Conservation (phyloP, 2,888 invertebrate genomes). For the Apantesis nais region DNA sequence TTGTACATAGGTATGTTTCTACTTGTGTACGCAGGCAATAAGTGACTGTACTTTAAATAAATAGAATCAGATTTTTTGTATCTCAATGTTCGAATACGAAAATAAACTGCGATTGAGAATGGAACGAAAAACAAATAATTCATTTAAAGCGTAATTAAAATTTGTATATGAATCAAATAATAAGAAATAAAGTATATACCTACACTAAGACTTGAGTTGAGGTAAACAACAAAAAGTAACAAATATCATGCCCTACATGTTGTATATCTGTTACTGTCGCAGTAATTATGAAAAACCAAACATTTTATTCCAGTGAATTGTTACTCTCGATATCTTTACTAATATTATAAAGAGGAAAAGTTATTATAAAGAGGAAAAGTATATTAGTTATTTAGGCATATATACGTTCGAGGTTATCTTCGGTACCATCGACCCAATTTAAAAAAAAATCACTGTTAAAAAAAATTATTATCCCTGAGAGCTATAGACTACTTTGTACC, state of each 20-base stretch:
- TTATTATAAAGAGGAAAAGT: too few species aligned
- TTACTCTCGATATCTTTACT: too few species aligned
- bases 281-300: not conserved
- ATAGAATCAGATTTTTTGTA: not conserved
- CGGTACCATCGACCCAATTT: too few species aligned
- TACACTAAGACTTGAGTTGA: not conserved
- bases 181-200: not conserved
- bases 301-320: not conserved
- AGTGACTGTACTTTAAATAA: not conserved
- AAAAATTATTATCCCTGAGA: too few species aligned
- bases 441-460: too few species aligned
- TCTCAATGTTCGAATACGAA: not conserved
- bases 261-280: not conserved
- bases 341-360: too few species aligned
- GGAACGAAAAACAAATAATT: not conserved
- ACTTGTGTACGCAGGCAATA: constrained; percentile 32
- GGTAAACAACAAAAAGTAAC: too few species aligned
- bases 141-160: not conserved
- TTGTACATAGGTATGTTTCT: constrained; percentile 29
- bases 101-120: not conserved
- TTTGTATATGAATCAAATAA: too few species aligned
- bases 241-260: too few species aligned
- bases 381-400: too few species aligned
- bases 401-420: too few species aligned
- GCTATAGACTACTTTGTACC: too few species aligned